Evolutionary conservation across 2,113 vertebrate genomes (phyloP), one percentile per base, ranked within the genome.

Genomic region (Telmatochromis sp.): DNA sequence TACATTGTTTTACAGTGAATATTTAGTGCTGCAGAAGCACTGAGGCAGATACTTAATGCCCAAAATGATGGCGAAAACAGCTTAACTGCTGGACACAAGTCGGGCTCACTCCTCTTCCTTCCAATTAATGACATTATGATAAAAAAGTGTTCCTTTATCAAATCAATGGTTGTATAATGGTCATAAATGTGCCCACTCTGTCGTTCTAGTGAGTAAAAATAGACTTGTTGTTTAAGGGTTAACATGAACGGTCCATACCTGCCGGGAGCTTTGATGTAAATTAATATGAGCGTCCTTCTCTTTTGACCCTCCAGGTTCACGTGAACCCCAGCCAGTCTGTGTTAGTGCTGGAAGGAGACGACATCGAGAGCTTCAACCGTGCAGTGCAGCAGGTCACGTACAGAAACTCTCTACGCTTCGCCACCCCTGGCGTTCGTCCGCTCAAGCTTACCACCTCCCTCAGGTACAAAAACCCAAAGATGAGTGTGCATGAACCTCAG

Each of bases 351-450:
- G 99, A 99, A 91, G 98, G 98, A 53, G 98, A 99, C 1, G 98
- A 99, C 92, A 98, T 99, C 11, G 98, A 98, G 95, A 98, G 98
- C 91, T 99, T 99, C 92, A 99, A 99, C 94, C 98, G 98, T 0
- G 99, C 99, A 3, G 98, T 99, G 86, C 98, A 99, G 97, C 99
- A 99, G 2, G 98, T 99, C 91, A 98, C 98, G 89, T 99, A 99
- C 96, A 97, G 98, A 91, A 99, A 99, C 94, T 99, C 98, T 2
- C 96, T 99, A 79, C 97, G 98, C 89, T 99, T 99, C 54, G 98
- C 99, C 87, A 99, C 99, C 0, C 98, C 99, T 0, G 99, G 99
- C 9, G 98, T 99, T 86, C 96, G 99, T n/a, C 98, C 98, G 0
- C 97, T 99, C 89, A 97, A 98, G 83, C 97, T 99, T 33, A 97